Percentiles rank a stretch among this genome's conserved stretches.
These are phyloP conservation scores for Xestia ashworthii DNA, from an alignment of 2,888 invertebrate genomes.

Conservation along the genomic window DNA sequence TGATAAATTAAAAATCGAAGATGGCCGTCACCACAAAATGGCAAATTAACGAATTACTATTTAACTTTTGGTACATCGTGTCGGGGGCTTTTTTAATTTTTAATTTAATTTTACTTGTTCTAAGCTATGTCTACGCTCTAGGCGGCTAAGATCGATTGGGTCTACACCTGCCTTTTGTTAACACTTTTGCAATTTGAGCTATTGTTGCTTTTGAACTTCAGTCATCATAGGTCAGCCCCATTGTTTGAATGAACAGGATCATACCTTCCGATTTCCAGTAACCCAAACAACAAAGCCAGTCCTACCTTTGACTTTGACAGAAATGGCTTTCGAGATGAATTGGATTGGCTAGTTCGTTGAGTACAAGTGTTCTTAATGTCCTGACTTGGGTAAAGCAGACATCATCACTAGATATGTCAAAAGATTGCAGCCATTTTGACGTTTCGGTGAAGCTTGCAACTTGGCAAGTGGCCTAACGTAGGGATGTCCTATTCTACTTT, in stretches of 20 bases:
- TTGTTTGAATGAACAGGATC: neutral
- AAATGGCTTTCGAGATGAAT: neutral
- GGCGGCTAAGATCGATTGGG: neutral
- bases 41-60: too few relatives aligned
- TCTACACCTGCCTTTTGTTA: neutral
- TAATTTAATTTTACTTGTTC: too few relatives aligned
- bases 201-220: neutral
- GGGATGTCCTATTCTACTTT: neutral
- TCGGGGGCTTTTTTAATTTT: too few relatives aligned
- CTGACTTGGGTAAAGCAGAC: neutral
- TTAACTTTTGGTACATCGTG: too few relatives aligned
- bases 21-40: too few relatives aligned
- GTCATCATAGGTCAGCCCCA: neutral
- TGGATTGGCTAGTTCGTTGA: neutral
- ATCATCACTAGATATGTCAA: neutral
- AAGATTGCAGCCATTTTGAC: neutral
- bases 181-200: neutral
- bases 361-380: neutral
- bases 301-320: slow-evolving; percentile 5
- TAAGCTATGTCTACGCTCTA: neutral
- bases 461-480: neutral
- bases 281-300: neutral
- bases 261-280: neutral
- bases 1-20: too few relatives aligned
- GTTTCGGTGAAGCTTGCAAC: neutral